phyloP scores from a whole-genome alignment of 2,888 invertebrate species.

The Cacoxenus indagator region DNA sequence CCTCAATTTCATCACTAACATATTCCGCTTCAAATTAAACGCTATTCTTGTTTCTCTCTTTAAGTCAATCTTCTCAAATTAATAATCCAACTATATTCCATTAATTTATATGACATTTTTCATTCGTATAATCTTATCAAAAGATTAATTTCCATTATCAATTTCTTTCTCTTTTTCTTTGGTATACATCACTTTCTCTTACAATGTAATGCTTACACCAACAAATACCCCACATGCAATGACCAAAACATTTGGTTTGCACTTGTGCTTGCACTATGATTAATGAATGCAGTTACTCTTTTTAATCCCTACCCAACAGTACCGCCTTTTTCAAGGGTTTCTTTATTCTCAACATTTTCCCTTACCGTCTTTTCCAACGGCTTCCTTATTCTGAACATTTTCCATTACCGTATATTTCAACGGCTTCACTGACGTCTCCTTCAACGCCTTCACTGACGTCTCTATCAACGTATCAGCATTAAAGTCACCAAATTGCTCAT shows the following conservation, averaged over 20 bases:
- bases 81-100: background rate
- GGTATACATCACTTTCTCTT: background rate
- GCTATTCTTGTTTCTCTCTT: background rate
- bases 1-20: too few species aligned
- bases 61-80: background rate
- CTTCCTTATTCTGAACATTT: conserved; percentile 14
- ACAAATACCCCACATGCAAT: background rate
- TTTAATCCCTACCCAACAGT: background rate
- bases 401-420: too few species aligned
- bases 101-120: background rate
- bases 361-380: too few species aligned
- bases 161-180: background rate
- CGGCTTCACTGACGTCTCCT: too few species aligned
- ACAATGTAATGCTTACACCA: background rate
- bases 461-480: background rate
- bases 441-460: background rate
- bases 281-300: background rate
- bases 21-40: background rate
- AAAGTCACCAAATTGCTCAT: too few species aligned
- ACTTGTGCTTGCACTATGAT: background rate
- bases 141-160: background rate
- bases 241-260: background rate
- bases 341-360: background rate
- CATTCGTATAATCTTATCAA: background rate
- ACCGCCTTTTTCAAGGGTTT: background rate